Percentiles rank a stretch among this genome's conserved stretches.
phyloP scores from a whole-genome alignment of 30 jellyfish, hydroid and myxozoan species.

The Cassiopea andromeda region DNA sequence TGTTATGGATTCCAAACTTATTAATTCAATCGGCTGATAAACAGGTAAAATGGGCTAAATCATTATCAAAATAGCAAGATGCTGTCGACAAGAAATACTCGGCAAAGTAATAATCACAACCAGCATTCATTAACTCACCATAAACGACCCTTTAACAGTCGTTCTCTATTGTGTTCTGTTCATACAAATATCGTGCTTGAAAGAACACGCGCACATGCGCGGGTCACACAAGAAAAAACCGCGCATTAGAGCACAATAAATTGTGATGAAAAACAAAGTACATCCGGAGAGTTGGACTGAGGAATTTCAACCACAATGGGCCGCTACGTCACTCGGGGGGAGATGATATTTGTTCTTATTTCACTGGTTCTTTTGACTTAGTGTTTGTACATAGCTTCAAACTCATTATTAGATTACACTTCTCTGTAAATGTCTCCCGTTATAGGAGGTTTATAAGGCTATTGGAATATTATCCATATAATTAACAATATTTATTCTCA shows the following conservation, averaged over 20 bases:
- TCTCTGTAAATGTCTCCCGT: too few species aligned
- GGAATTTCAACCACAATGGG: background rate
- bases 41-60: background rate
- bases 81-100: background rate
- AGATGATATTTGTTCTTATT: background rate
- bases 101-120: background rate
- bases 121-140: background rate
- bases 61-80: background rate
- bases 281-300: background rate
- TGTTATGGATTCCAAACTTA: background rate
- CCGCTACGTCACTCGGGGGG: conserved; percentile 2
- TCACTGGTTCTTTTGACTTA: too few species aligned
- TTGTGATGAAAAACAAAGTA: background rate
- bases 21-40: background rate
- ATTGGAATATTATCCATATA: too few species aligned
- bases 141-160: background rate
- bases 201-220: background rate
- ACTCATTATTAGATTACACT: too few species aligned
- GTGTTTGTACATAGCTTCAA: too few species aligned
- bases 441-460: too few species aligned
- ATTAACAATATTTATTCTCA: too few species aligned
- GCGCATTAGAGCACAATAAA: background rate
- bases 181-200: background rate
- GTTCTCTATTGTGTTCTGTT: background rate
- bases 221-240: background rate